Evolutionary conservation across 2,113 vertebrate genomes (phyloP).

Genomic region (Antechinus flavipes): DNA sequence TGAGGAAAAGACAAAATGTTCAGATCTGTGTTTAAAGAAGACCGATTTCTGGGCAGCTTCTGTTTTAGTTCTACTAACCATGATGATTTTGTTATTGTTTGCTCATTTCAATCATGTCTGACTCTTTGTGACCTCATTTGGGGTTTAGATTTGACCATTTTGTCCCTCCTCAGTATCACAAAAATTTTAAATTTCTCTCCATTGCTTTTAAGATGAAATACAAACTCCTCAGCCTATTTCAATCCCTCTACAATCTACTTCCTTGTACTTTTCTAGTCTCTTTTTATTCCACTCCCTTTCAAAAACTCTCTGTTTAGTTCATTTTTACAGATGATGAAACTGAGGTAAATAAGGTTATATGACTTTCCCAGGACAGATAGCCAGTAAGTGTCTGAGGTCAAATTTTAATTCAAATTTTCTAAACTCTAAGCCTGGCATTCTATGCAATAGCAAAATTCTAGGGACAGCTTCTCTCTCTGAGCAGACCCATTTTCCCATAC

Average conservation of each 20-base stretch:
- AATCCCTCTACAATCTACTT: background rate
- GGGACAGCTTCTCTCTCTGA: background rate
- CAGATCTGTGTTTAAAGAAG: background rate
- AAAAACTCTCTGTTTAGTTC: background rate
- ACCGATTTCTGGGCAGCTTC: background rate
- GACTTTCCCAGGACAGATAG: no score
- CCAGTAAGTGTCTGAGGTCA: no score
- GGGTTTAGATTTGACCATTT: background rate
- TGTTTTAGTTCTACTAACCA: constrained; percentile 4
- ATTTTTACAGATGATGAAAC: no score
- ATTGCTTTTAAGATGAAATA: background rate
- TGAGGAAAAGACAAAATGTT: background rate
- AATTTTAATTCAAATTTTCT: background rate
- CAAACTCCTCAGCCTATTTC: background rate
- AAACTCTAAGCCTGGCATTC: background rate
- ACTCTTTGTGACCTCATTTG: background rate
- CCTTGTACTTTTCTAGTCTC: background rate
- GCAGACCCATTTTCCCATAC: background rate
- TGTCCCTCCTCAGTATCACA: background rate
- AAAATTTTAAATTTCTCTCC: background rate
- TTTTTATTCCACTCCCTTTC: background rate
- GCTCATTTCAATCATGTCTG: background rate
- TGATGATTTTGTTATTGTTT: background rate
- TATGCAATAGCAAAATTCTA: background rate
- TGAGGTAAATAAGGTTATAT: no score